Evolutionary conservation across 2,113 vertebrate species (phyloP), one percentile per base, ranked within the genome.

Genomic region (Trinectes maculatus): DNA sequence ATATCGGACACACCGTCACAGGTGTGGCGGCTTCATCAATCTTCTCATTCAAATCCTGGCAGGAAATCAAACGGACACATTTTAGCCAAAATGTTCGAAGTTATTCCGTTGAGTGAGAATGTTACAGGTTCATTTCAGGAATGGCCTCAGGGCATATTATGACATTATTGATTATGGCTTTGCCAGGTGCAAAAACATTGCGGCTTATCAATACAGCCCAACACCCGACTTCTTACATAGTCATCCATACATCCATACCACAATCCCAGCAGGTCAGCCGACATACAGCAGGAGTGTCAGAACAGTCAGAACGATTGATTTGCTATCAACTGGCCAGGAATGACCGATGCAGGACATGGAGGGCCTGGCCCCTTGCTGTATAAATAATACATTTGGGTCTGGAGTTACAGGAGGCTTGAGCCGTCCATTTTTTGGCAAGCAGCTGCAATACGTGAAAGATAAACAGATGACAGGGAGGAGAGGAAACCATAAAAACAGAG

Each of bases 231-330:
- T 33, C 64, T 52, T 34, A 46, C 34, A 39, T 21, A 58, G 33
- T 43, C 39, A 34, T 36, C 48, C 21, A 65, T 67, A 44, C 13
- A 51, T 36, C 48, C 21, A 65, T 67, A 44, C 13, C 47, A 28
- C 42, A 74, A 13, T 13, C 49, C 49, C 51, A 5, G 6, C 42
- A 74, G 55, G 48, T 57, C 31, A 34, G 49, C 24, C 24, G 26
- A 42, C 34, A 63, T 2, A 59, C 57, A 58, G 65, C 71, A 59
- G 62, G 16, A 42, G 33, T 47, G 42, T 63, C 49, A 60, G 24
- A 64, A 54, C 52, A 62, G 63, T 77, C 74, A 75, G 74, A 66
- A 36, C 47, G 67, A 86, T 87, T 84, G 87, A 90, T 89, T 87
- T 88, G 77, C 78, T 72, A 82, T 85, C 75, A 70, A 24, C 43